Percentiles rank a stretch among this genome's conserved stretches.
phyloP scores from a whole-genome alignment of 1,140 invertebrate genomes.

The Solen grandis region DNA sequence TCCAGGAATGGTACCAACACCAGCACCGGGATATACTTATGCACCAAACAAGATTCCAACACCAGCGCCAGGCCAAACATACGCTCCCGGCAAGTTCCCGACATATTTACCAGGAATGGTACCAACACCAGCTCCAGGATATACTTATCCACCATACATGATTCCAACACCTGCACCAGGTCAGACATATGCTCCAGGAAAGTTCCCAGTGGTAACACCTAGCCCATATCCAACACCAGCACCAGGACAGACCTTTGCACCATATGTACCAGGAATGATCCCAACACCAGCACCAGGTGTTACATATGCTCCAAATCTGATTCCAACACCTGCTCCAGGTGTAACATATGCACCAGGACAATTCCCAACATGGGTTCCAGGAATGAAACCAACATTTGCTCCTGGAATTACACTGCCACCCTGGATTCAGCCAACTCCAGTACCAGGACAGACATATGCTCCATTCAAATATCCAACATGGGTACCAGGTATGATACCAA shows the following conservation, averaged over 20 bases:
- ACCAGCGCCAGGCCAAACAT: slow-evolving; percentile 60
- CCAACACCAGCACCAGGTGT: slow-evolving; percentile 46
- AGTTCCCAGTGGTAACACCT: slow-evolving; percentile 13
- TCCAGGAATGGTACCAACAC: slow-evolving; percentile 58
- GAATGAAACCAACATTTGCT: slow-evolving; percentile 47
- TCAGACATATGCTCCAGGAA: slow-evolving; percentile 28
- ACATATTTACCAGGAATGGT: slow-evolving; percentile 37
- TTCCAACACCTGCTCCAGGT: slow-evolving; percentile 56
- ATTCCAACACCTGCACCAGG: slow-evolving; percentile 27
- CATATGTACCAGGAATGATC: slow-evolving; percentile 28
- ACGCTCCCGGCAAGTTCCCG: slow-evolving; percentile 53
- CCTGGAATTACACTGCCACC: slow-evolving; percentile 45
- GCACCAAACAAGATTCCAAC: slow-evolving; percentile 52
- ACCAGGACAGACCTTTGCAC: slow-evolving; percentile 14
- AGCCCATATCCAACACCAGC: slow-evolving; percentile 2
- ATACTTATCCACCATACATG: slow-evolving; percentile 4
- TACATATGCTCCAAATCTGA: slow-evolving; percentile 40
- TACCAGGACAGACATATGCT: slow-evolving; percentile 60
- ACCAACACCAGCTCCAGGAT: slow-evolving; percentile 35
- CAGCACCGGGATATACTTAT: slow-evolving; percentile 56
- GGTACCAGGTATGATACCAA: slow-evolving; percentile 46
- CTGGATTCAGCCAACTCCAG: slow-evolving; percentile 52
- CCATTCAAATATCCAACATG: slow-evolving; percentile 56
- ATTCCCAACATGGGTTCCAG: slow-evolving; percentile 46
- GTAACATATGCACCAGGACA: slow-evolving; percentile 58